Evolutionary conservation across 2,888 invertebrate genomes (phyloP), one percentile per base, ranked within the genome.

Genomic region (Scrobipalpa costella): DNA sequence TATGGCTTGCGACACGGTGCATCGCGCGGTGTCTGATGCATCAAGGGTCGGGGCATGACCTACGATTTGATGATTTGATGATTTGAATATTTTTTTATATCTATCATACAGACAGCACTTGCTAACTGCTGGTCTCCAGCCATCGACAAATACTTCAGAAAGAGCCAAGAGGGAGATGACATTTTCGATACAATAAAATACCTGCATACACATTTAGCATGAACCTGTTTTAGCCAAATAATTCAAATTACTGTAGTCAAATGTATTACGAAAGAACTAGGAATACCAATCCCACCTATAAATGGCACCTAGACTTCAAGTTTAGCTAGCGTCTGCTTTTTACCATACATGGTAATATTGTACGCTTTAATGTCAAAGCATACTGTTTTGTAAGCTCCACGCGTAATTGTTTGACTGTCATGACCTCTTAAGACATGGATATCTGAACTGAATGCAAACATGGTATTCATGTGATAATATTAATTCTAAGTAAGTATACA

Each of bases 11-110:
- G 88, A 89, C 70, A 34, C 72, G 74, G 75, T 89, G 88, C 89
- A 90, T 86, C 86, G 82, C 68, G 74, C 66, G 60, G 63, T 89
- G 66, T 15, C 44, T 75, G 85, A 83, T 89, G 86, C 89, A 88
- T 83, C 81, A 77, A 78, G 76, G 82, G 81, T 82, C 79, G 76
- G 62, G 19, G 59, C 11, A 5, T 68, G 70, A 74, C 65, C 65
- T 64, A 63, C 61, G 63, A 66, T 66, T 66, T 58, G 63, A 52
- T 21, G 21, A 19, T 52, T 57, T 62, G 63, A 61, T 65, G n/a
- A 50, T 57, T n/a, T n/a, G n/a, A n/a, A n/a, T n/a, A n/a, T n/a
- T n/a, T n/a, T n/a, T n/a, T n/a, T n/a, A n/a, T n/a, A n/a, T n/a
- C n/a, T n/a, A n/a, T n/a, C n/a, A n/a, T n/a, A n/a, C n/a, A n/a